phyloP scores from a whole-genome alignment of 2,888 invertebrate genomes.

The Fragum sueziense region DNA sequence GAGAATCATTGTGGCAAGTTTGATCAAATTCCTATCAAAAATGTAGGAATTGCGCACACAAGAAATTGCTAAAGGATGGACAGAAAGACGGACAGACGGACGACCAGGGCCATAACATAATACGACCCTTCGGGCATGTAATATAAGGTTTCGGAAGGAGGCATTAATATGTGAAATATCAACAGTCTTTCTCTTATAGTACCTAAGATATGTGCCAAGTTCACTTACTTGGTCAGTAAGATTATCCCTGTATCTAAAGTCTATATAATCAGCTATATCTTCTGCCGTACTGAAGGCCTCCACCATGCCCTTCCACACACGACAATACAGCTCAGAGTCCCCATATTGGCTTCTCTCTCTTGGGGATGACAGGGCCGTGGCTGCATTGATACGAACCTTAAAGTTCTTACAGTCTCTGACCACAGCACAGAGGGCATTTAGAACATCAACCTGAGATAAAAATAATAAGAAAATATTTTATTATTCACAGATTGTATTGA shows the following conservation, averaged over 20 bases:
- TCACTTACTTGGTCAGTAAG: constrained; percentile 88
- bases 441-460: constrained; percentile 85
- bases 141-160: no score
- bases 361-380: constrained; percentile 87
- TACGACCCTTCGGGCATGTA: no score
- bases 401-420: constrained; percentile 91
- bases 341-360: constrained; percentile 88
- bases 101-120: no score
- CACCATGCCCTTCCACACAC: constrained; percentile 89
- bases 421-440: constrained; percentile 86
- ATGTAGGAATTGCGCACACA: no score
- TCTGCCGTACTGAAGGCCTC: constrained; percentile 90
- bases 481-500: no score
- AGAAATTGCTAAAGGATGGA: no score
- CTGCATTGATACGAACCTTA: constrained; percentile 95
- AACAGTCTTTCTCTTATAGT: not conserved
- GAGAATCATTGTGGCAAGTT: no score
- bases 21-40: no score
- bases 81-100: no score
- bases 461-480: no score
- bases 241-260: constrained; percentile 93
- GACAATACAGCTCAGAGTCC: constrained; percentile 83
- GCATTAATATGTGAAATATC: not conserved
- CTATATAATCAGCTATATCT: constrained; percentile 90
- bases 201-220: not conserved